Evolutionary conservation across 2,888 invertebrate species (phyloP), one percentile per base, ranked within the genome.

Genomic region (Tetramorium bicarinatum): DNA sequence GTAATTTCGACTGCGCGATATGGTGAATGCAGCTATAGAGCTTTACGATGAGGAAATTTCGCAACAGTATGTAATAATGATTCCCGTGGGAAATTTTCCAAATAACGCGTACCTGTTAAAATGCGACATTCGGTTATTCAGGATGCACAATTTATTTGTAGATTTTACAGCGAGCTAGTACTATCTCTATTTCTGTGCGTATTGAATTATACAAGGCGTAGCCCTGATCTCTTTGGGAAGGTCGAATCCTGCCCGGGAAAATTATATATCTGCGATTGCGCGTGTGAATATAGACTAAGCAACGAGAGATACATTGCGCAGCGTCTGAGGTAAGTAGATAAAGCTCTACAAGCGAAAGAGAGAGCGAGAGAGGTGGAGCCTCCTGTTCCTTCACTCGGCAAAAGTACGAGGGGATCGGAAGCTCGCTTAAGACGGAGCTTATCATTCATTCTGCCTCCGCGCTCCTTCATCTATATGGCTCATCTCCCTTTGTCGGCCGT

Each of bases 401-500:
- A 72, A 71, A 80, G 59, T 72, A 59, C 47, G 25, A 61, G 21
- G 79, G 49, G 38, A 18, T 71, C 44, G 44, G 38, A 80, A 80
- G 79, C 71, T 72, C 25, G 47, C 72, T 80, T 80, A 80, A 79
- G 47, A 80, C 72, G 71, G 9, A 47, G 72, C 72, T 80, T 80
- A 80, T 80, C 79, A 72, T 79, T 79, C 79, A 79, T 80, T 72
- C 71, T 80, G n/a, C 18, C 38, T 71, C 13, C 59, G 79, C 59
- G 59, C 71, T 38, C 18, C 47, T 59, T 80, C 59, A 71, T 79
- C 49, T 59, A 29, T 21, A 72, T 38, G 59, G 34, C 21, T 56
- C 54, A 29, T 3, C 21, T 34, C 47, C 29, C 13, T 80, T 80
- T 25, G 71, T 49, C 59, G 13, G 21, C 7, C 62, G 47, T 3